These are phyloP conservation scores for Aphis gossypii DNA, from an alignment of 1,140 invertebrate species.

Conservation along the genomic window DNA sequence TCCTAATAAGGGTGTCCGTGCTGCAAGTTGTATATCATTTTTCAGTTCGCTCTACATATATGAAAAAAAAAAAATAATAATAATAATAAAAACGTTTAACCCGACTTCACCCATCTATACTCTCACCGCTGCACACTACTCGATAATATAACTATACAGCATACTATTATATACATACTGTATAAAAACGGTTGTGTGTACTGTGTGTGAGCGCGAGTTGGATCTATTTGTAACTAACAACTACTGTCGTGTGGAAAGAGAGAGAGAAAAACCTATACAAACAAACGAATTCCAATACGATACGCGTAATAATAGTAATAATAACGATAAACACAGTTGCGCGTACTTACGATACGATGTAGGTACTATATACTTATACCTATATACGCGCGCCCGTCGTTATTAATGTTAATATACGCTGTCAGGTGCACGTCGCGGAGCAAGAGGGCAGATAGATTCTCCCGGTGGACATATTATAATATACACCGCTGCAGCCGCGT, in stretches of 20 bases:
- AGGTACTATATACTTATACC: neutral
- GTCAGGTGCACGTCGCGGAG: neutral
- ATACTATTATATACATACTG: neutral
- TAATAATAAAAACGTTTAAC: neutral
- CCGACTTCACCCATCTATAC: neutral
- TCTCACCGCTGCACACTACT: neutral
- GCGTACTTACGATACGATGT: neutral
- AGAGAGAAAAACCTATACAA: neutral
- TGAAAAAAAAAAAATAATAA: neutral
- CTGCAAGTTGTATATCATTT: conserved; percentile 19
- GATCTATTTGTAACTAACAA: neutral
- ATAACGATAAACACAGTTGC: conserved; percentile 1
- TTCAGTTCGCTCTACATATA: conserved; percentile 17
- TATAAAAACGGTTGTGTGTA: neutral
- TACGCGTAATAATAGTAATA: neutral
- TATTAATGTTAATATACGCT: conserved; percentile 20
- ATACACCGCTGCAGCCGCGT: neutral
- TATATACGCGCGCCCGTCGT: neutral
- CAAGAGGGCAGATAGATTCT: conserved; percentile 30
- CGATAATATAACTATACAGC: neutral
- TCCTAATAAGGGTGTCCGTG: conserved; percentile 34
- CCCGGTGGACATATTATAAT: neutral
- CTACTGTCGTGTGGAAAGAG: neutral
- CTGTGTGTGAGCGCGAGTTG: neutral
- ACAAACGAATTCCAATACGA: conserved; percentile 6